phyloP scores from a whole-genome alignment of 2,113 vertebrate genomes.

The Emberiza fucata region DNA sequence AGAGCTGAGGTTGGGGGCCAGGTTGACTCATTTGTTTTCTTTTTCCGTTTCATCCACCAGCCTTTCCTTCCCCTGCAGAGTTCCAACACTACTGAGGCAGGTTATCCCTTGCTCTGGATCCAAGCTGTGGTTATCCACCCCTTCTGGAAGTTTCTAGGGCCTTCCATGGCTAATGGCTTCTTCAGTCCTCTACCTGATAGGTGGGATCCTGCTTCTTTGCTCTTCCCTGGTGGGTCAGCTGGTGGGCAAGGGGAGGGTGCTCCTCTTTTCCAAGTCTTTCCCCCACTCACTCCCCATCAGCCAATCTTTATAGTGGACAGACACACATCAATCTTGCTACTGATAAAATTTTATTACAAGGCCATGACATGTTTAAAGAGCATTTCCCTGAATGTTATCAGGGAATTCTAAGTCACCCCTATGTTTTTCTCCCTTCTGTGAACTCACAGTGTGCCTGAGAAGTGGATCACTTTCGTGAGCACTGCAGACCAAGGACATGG shows the following conservation, averaged over 20 bases:
- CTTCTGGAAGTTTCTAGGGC: rapidly evolving
- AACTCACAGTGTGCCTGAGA: rapidly evolving
- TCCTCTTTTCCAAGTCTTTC: background rate
- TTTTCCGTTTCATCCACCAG: background rate
- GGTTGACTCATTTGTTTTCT: background rate
- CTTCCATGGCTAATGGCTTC: rapidly evolving
- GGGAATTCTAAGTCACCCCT: background rate
- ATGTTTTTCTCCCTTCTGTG: background rate
- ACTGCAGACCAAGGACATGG: background rate
- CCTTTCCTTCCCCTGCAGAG: background rate
- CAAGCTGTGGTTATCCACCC: rapidly evolving
- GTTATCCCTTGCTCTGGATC: background rate
- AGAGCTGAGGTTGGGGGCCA: background rate
- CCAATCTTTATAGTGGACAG: background rate
- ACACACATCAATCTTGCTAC: rapidly evolving
- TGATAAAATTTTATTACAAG: background rate
- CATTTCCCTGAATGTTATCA: background rate
- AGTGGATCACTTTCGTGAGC: rapidly evolving
- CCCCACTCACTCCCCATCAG: rapidly evolving
- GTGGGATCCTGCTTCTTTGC: background rate
- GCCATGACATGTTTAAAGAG: rapidly evolving
- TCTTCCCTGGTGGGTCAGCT: background rate
- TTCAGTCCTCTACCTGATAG: rapidly evolving
- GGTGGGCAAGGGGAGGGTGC: background rate
- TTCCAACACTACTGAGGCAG: background rate